phyloP scores from a whole-genome alignment of 2,888 invertebrate genomes.

The Cantharis nigra region DNA sequence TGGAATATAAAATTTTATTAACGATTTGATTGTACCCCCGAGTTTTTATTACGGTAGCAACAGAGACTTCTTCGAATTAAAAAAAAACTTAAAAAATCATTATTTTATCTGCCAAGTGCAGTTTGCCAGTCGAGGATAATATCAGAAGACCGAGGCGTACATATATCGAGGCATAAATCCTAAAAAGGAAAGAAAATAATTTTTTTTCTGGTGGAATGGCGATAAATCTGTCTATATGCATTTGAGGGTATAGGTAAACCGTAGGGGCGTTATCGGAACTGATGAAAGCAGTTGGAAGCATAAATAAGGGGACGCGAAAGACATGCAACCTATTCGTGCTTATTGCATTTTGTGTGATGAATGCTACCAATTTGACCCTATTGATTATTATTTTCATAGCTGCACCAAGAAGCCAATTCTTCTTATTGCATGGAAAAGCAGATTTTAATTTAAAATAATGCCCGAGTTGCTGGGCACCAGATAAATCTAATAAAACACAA shows the following conservation, averaged over 20 bases:
- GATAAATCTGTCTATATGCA: background rate
- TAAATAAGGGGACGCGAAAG: background rate
- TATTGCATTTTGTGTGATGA: background rate
- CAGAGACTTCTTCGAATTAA: background rate
- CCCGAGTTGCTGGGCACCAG: too few relatives aligned
- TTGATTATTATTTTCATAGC: background rate
- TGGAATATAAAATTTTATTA: background rate
- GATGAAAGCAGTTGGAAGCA: background rate
- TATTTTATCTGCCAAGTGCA: too few relatives aligned
- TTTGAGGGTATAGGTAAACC: background rate
- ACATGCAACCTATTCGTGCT: background rate
- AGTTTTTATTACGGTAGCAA: background rate
- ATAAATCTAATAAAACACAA: too few relatives aligned
- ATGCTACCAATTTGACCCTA: background rate
- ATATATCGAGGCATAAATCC: too few relatives aligned
- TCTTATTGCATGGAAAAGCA: too few relatives aligned
- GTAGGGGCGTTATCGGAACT: background rate
- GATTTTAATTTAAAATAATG: too few relatives aligned
- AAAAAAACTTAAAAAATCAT: background rate
- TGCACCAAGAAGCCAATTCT: too few relatives aligned
- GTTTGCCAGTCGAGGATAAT: too few relatives aligned
- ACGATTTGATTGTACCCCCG: background rate
- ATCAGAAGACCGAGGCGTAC: too few relatives aligned
- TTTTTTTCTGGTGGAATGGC: too few relatives aligned
- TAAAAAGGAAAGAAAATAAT: too few relatives aligned